Base-by-base conservation (phyloP, 2,113 vertebrate species). In the Bothrops jararaca region DNA sequence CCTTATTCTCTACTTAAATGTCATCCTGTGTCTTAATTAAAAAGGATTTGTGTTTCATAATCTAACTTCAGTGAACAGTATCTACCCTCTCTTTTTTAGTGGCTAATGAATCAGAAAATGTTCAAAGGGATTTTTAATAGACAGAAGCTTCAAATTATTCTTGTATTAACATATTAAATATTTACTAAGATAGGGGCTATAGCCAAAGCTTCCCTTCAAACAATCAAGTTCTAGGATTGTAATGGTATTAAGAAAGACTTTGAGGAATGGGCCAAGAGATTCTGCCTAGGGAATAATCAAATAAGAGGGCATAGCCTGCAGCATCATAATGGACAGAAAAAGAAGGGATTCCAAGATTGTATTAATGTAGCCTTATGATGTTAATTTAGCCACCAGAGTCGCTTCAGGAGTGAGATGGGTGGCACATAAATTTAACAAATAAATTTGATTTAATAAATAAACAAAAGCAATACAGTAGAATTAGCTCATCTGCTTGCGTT, bases 31-130 rank as follows among this genome's bases (percentile, higher is more conserved):
- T 92, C 5, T 1, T 86, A 91, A 90, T 96, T 85, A 85, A 92
- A 89, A 95, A 95, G 90, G 90, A 86, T 88, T 80, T 88, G 23
- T 89, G 42, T 45, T 54, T 91, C 54, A 24, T 74, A 39, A 26
- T 85, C 5, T 50, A 50, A 26, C 50, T 50, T 58, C 42, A 89
- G 23, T 34, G 48, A 85, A 24, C 0, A 0, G 91, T 22, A 3
- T n/a, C 39, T 91, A 88, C 90, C 58, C 52, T 90, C 90, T 96
- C 93, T 92, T 89, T 96, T 94, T 95, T 2, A 22, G 93, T 93
- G 95, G 90, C 2, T 54, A 56, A 24, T 86, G 64, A 52, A 64
- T 52, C 85, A 29, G 0, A 1, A 52, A 74, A 92, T 48, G 91
- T 86, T 80, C 90, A 58, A 58, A 87, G 48, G 34, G 52, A 56